phyloP scores from a whole-genome alignment of 2,888 invertebrate genomes.

The Ophonus ardosiacus region DNA sequence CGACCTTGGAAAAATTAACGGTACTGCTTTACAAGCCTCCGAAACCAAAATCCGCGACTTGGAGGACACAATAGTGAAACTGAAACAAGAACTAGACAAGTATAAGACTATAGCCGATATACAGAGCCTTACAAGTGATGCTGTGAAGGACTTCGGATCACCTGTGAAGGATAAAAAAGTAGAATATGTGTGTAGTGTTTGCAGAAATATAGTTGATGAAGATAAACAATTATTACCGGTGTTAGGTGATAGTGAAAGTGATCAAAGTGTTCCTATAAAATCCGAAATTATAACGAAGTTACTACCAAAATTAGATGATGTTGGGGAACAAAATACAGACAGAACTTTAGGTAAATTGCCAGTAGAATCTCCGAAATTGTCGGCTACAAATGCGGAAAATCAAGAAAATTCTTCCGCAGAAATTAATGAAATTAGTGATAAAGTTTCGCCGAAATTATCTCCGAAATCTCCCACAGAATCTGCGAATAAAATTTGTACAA shows the following conservation, averaged over 20 bases:
- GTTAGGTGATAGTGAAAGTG: background rate
- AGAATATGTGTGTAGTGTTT: constrained; percentile 68
- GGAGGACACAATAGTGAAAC: constrained; percentile 77
- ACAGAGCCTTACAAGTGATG: constrained; percentile 77
- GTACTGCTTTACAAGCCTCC: constrained; percentile 68
- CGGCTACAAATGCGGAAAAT: background rate
- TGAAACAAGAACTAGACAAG: constrained; percentile 79
- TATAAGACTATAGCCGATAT: constrained; percentile 80
- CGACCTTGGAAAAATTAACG: constrained; percentile 65
- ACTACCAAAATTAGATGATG: constrained; percentile 1
- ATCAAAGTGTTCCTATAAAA: constrained; percentile 1
- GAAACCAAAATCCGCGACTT: constrained; percentile 71
- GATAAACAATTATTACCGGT: background rate
- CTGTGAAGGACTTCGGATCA: constrained; percentile 77
- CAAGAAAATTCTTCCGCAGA: background rate
- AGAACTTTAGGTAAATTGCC: background rate
- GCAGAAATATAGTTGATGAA: background rate
- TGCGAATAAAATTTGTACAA: constrained; percentile 65
- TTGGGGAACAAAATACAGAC: background rate
- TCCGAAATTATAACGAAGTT: constrained; percentile 50
- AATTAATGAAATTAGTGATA: background rate
- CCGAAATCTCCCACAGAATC: constrained; percentile 2
- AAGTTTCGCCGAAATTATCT: constrained; percentile 24
- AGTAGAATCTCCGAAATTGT: background rate
- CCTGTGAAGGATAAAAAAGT: constrained; percentile 73